phyloP scores from a whole-genome alignment of 2,113 vertebrate genomes.

The Peromyscus californicus region DNA sequence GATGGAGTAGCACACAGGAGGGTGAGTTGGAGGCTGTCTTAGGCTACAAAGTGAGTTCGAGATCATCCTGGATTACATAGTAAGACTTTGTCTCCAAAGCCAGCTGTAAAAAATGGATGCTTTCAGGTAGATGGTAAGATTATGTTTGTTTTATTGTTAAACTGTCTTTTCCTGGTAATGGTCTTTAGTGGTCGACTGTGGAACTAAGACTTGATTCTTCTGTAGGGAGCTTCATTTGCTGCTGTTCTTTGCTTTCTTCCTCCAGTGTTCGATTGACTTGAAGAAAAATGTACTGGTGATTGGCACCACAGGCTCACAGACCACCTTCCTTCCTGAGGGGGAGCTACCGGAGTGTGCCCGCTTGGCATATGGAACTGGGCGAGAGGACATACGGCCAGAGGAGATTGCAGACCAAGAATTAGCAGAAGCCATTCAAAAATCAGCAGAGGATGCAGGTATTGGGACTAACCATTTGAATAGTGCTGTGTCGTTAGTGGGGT shows the following conservation, averaged over 20 bases:
- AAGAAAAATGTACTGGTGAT: conserved; percentile 97
- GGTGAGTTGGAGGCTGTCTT: no score
- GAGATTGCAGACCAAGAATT: conserved; percentile 97
- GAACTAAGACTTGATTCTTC: background rate
- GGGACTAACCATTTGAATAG: background rate
- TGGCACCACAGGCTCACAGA: conserved; percentile 96
- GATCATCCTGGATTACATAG: background rate
- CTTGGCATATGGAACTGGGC: conserved; percentile 93
- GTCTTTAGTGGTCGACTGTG: background rate
- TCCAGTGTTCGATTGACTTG: conserved; percentile 96
- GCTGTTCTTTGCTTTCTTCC: background rate
- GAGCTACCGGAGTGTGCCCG: conserved; percentile 97
- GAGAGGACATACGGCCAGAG: conserved; percentile 93
- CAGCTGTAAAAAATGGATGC: background rate
- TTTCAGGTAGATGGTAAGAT: background rate
- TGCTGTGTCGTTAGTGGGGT: background rate
- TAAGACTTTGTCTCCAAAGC: background rate
- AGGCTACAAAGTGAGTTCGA: no score
- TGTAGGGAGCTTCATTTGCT: background rate
- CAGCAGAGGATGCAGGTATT: conserved; percentile 97
- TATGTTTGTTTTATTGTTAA: background rate
- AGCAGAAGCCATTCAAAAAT: conserved; percentile 97
- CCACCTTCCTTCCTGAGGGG: conserved; percentile 95
- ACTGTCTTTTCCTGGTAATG: background rate
- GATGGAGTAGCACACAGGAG: background rate